Evolutionary conservation across 2,888 invertebrate genomes (phyloP).

Genomic region (Antheraea yamamai): DNA sequence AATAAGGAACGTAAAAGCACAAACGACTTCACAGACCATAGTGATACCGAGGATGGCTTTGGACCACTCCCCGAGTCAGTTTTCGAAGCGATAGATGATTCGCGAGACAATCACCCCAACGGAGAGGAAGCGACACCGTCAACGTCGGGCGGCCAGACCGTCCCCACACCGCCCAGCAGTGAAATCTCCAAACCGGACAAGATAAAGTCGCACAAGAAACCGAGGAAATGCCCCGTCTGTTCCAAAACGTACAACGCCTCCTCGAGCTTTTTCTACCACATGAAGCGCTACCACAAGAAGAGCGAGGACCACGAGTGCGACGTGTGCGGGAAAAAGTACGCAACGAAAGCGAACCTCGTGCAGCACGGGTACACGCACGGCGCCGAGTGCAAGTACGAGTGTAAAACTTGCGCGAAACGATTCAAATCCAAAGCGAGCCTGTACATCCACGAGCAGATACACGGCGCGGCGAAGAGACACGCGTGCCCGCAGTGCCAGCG

Average conservation of each 20-base stretch:
- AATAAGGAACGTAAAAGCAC: background rate
- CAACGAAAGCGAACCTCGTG: conserved; percentile 64
- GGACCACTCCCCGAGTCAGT: conserved; percentile 57
- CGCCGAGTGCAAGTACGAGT: conserved; percentile 64
- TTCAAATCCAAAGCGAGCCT: conserved; percentile 74
- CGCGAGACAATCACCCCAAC: conserved; percentile 40
- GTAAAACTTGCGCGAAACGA: conserved; percentile 71
- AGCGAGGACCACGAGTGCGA: conserved; percentile 72
- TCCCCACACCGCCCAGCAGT: background rate
- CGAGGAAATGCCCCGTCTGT: conserved; percentile 73
- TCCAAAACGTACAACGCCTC: conserved; percentile 70
- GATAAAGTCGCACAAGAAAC: conserved; percentile 36
- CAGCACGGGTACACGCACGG: conserved; percentile 74
- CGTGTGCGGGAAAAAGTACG: conserved; percentile 73
- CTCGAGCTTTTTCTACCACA: conserved; percentile 78
- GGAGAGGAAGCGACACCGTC: conserved; percentile 20
- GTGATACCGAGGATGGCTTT: conserved; percentile 52
- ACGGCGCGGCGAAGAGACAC: conserved; percentile 35
- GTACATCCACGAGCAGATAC: conserved; percentile 76
- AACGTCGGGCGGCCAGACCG: background rate
- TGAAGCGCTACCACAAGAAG: conserved; percentile 72
- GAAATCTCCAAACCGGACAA: conserved; percentile 15
- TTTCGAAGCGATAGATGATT: conserved; percentile 60
- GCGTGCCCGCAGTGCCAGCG: conserved; percentile 57
- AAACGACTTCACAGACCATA: conserved; percentile 56